Percentiles rank a stretch among this genome's conserved stretches.
Conservation (phyloP, 2,888 invertebrate genomes). For the Phortica okadai region DNA sequence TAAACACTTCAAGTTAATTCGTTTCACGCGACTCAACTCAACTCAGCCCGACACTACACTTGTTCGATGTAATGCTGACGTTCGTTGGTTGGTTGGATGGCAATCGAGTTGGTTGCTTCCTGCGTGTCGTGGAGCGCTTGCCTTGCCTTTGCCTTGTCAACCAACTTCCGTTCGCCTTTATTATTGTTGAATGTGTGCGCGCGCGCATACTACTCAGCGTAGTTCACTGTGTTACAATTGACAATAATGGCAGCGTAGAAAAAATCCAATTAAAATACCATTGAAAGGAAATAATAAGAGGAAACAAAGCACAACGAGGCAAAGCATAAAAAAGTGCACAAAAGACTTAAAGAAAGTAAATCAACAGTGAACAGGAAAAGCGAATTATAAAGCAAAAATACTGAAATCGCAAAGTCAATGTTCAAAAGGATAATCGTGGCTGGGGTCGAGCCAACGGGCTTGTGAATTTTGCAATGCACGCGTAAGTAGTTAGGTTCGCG, state of each 20-base stretch:
- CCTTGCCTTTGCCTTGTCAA: background rate
- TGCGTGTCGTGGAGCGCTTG: background rate
- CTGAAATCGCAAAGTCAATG: constrained; percentile 62
- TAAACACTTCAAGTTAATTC: constrained; percentile 75
- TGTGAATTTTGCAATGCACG: constrained; percentile 2
- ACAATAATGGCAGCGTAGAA: constrained; percentile 70
- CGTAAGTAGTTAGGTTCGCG: background rate
- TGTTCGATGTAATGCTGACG: constrained; percentile 32
- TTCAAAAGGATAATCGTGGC: background rate
- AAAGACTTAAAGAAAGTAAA: constrained; percentile 7
- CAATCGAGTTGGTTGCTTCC: constrained; percentile 4
- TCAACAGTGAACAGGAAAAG: constrained; percentile 23
- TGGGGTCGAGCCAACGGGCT: background rate
- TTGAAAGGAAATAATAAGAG: constrained; percentile 73
- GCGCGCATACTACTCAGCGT: constrained; percentile 34
- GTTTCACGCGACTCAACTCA: constrained; percentile 57
- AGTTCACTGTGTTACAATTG: constrained; percentile 61
- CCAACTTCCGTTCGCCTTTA: constrained; percentile 23
- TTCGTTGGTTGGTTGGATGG: constrained; percentile 12
- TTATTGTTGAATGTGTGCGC: background rate
- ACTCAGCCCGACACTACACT: constrained; percentile 26
- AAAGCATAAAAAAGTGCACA: constrained; percentile 22
- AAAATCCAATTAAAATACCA: constrained; percentile 75
- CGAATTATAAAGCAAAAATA: constrained; percentile 53
- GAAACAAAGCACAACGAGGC: constrained; percentile 65